Conservation (phyloP, 1,140 invertebrate genomes). For the Scaptomyza hsui region DNA sequence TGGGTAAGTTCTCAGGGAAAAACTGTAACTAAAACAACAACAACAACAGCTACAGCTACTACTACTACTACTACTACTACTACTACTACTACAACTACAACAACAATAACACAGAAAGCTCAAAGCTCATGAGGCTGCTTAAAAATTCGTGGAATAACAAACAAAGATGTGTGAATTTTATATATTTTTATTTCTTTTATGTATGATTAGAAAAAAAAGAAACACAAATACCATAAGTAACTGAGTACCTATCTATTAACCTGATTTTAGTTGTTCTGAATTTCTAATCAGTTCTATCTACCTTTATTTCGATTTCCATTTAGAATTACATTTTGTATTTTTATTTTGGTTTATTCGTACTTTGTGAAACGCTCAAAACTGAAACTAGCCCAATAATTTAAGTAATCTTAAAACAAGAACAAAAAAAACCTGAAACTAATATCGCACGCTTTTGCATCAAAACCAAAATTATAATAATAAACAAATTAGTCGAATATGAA, state of each 20-base stretch:
- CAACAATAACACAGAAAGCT: slow-evolving; percentile 22
- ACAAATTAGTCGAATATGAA: slow-evolving; percentile 52
- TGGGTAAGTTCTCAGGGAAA: slow-evolving; percentile 89
- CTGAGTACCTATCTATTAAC: slow-evolving; percentile 27
- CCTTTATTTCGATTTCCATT: slow-evolving; percentile 27
- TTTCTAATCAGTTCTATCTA: slow-evolving; percentile 28
- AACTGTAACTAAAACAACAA: slow-evolving; percentile 28
- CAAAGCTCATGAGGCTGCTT: slow-evolving; percentile 24
- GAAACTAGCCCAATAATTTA: slow-evolving; percentile 77
- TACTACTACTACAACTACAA: slow-evolving; percentile 48
- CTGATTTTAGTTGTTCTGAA: slow-evolving; percentile 37
- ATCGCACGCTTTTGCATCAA: slow-evolving; percentile 83
- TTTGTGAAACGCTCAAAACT: slow-evolving; percentile 77
- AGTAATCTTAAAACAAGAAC: slow-evolving; percentile 61
- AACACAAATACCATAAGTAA: neutral
- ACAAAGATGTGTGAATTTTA: slow-evolving; percentile 38
- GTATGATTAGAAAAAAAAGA: slow-evolving; percentile 2
- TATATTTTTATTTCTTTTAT: slow-evolving; percentile 13
- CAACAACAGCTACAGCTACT: too few relatives aligned
- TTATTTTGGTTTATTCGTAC: slow-evolving; percentile 54
- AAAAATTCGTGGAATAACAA: slow-evolving; percentile 42
- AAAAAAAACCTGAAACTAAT: slow-evolving; percentile 65
- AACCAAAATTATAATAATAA: slow-evolving; percentile 47
- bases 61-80: slow-evolving; percentile 31
- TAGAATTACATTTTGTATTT: slow-evolving; percentile 52